A percentile compares a stretch with the other conserved stretches of the same genome.
These are phyloP conservation scores for Netelia fuscicornis DNA, from an alignment of 2,888 invertebrate species.

Conservation along the genomic window DNA sequence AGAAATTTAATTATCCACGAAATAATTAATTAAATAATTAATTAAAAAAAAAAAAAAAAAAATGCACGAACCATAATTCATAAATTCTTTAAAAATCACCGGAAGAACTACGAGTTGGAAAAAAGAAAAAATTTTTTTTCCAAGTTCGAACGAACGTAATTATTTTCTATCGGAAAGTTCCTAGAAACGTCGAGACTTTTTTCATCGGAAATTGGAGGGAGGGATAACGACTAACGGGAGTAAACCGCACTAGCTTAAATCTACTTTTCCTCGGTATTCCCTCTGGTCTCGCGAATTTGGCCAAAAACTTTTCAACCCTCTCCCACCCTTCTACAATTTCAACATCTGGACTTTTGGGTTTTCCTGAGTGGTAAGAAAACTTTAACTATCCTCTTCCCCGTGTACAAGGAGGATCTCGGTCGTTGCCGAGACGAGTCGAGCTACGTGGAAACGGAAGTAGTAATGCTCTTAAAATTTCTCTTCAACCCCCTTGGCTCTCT, in stretches of 20 bases:
- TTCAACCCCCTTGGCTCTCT: not conserved
- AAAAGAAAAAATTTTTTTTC: not conserved
- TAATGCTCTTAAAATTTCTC: conserved; percentile 32
- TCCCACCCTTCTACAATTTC: not conserved
- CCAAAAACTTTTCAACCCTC: conserved; percentile 8
- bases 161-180: not conserved
- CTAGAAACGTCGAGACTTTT: not conserved
- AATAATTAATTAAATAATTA: not conserved
- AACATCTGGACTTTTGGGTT: conserved; percentile 13
- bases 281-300: not conserved
- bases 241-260: conserved; percentile 29
- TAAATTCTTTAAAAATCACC: no score
- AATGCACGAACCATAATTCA: no score
- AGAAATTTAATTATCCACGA: no score
- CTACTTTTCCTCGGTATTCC: conserved; percentile 11
- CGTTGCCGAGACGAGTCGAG: not conserved
- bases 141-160: not conserved
- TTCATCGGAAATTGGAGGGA: not conserved
- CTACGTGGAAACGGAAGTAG: not conserved
- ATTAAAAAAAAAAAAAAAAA: not conserved
- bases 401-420: not conserved
- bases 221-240: not conserved
- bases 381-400: conserved; percentile 5
- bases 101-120: not conserved
- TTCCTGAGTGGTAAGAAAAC: conserved; percentile 11